These are phyloP conservation scores for Pungitius pungitius DNA, from an alignment of 2,113 vertebrate species.

Conservation along the genomic window DNA sequence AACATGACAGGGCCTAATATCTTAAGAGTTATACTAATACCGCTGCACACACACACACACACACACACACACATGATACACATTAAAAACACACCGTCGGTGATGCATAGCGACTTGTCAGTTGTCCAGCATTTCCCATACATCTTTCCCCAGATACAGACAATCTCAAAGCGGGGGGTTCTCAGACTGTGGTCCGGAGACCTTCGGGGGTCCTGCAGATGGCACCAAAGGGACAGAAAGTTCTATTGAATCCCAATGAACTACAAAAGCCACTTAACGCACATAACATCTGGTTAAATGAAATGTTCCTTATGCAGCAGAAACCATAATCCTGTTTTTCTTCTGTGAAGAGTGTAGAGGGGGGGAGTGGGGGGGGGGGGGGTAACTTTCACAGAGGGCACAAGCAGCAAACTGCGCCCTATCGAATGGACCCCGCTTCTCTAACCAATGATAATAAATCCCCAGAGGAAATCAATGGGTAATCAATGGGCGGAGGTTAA, in stretches of 20 bases:
- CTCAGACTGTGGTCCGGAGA: background rate
- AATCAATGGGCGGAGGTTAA: constrained; percentile 39
- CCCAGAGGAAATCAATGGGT: constrained; percentile 33
- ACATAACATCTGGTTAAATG: background rate
- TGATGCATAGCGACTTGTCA: constrained; percentile 33
- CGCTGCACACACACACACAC: constrained; percentile 7
- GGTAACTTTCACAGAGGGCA: background rate
- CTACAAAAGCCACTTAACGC: background rate
- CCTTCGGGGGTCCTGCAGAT: background rate
- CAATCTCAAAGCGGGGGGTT: constrained; percentile 13
- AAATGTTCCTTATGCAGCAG: background rate
- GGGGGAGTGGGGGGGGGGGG: background rate
- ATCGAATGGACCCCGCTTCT: background rate
- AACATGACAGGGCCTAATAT: constrained; percentile 76
- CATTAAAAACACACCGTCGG: constrained; percentile 16
- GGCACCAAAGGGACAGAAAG: background rate
- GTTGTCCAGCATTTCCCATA: constrained; percentile 9
- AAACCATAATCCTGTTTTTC: background rate
- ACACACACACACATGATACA: constrained; percentile 44
- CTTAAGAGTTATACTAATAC: constrained; percentile 60
- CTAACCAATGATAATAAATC: constrained; percentile 33
- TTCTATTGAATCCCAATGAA: constrained; percentile 1
- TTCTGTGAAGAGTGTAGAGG: background rate
- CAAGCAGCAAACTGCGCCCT: background rate
- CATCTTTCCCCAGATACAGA: constrained; percentile 22